phyloP scores from a whole-genome alignment of 2,888 invertebrate genomes.

The Artemia sp. region DNA sequence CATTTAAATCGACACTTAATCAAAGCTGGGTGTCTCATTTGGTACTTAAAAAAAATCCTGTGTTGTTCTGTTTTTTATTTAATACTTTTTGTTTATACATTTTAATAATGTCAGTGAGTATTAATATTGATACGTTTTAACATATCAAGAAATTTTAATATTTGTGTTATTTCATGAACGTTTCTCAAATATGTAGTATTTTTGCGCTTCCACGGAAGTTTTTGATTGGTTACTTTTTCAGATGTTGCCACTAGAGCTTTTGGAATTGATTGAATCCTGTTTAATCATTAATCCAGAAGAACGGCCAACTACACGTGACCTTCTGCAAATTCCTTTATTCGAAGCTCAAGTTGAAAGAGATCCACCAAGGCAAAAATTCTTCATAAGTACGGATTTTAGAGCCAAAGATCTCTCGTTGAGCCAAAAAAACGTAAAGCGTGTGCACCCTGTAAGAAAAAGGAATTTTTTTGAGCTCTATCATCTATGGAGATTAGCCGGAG shows the following conservation, averaged over 20 bases:
- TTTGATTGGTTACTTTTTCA: conserved; percentile 21
- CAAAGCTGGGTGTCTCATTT: no score
- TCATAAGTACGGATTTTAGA: no score
- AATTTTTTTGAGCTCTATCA: conserved; percentile 70
- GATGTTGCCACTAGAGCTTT: conserved; percentile 24
- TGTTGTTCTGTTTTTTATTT: no score
- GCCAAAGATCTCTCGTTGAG: neutral
- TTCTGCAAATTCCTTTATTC: conserved; percentile 42
- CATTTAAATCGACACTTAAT: no score
- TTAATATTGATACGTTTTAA: no score
- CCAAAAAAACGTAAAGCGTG: conserved; percentile 27
- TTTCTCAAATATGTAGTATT: no score
- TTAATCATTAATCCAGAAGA: conserved; percentile 25
- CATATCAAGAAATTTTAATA: no score
- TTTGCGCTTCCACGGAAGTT: no score
- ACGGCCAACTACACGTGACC: conserved; percentile 41
- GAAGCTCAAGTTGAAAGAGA: conserved; percentile 27
- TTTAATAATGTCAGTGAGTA: no score
- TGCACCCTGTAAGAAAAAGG: conserved; percentile 32
- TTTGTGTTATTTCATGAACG: no score
- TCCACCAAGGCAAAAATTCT: neutral
- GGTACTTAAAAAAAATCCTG: no score
- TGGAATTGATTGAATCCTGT: conserved; percentile 25
- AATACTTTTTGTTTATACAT: no score
- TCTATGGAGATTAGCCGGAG: conserved; percentile 89